Percentiles rank a stretch among this genome's conserved stretches.
Evolutionary conservation across 2,888 invertebrate genomes (phyloP).

Genomic region (Ennomos fuscantarius): DNA sequence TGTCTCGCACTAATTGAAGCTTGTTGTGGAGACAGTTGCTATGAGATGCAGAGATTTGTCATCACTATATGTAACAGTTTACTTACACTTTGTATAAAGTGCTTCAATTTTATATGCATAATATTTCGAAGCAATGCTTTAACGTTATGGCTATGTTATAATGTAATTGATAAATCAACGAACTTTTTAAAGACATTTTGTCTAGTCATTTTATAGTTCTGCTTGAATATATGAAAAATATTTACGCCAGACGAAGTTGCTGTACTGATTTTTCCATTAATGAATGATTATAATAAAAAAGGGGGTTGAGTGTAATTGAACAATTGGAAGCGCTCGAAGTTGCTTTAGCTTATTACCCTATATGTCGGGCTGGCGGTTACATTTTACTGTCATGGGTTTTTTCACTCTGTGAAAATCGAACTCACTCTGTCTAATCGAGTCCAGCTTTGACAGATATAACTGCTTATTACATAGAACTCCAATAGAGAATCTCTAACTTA

Average conservation of each 20-base stretch:
- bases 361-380: constrained; percentile 8
- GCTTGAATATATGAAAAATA: constrained; percentile 49
- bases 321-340: constrained; percentile 4
- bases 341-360: constrained; percentile 5
- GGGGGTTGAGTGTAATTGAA: constrained; percentile 14
- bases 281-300: constrained; percentile 9
- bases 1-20: constrained; percentile 66
- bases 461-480: constrained; percentile 5
- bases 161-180: constrained; percentile 69
- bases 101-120: constrained; percentile 44
- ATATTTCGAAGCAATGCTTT: constrained; percentile 57
- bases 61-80: constrained; percentile 59
- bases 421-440: constrained; percentile 4
- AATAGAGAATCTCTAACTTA: constrained; percentile 3
- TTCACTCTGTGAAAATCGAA: constrained; percentile 5
- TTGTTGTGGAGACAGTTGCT: constrained; percentile 58
- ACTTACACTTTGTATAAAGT: constrained; percentile 36
- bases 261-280: constrained; percentile 25
- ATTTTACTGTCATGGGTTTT: constrained; percentile 5
- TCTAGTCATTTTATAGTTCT: constrained; percentile 73
- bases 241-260: constrained; percentile 11
- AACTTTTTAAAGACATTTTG: constrained; percentile 73
- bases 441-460: constrained; percentile 8
- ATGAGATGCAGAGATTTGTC: constrained; percentile 59
- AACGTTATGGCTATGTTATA: constrained; percentile 52